Conservation (phyloP, 23 tunicate genomes). For the Halocynthia roretzi region DNA sequence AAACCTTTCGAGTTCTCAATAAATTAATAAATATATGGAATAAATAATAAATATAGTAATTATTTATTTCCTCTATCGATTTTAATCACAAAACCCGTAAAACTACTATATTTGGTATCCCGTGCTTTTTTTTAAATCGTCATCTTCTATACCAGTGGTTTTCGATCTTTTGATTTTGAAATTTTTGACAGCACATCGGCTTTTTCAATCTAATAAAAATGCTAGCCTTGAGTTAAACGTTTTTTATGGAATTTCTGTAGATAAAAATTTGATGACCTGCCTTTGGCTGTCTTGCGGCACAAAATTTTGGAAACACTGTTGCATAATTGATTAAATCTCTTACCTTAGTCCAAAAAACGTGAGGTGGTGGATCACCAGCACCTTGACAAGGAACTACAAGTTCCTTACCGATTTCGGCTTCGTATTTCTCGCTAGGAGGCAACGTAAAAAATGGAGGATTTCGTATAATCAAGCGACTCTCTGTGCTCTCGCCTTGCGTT, state of each 20-base stretch:
- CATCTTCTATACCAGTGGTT: too few relatives aligned
- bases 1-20: too few relatives aligned
- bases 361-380: constrained; percentile 64
- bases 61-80: too few relatives aligned
- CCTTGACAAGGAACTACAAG: constrained; percentile 42
- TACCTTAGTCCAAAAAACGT: constrained; percentile 64
- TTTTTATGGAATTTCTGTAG: too few relatives aligned
- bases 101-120: too few relatives aligned
- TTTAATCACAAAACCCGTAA: too few relatives aligned
- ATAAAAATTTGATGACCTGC: too few relatives aligned
- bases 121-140: too few relatives aligned
- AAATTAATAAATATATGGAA: too few relatives aligned
- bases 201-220: too few relatives aligned
- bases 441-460: constrained; percentile 51
- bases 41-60: too few relatives aligned
- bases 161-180: neutral
- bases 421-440: constrained; percentile 27
- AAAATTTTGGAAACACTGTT: neutral
- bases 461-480: constrained; percentile 23
- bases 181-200: neutral
- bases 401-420: constrained; percentile 44
- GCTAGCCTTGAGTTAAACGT: too few relatives aligned
- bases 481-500: constrained; percentile 46
- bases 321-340: neutral
- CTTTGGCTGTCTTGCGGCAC: neutral